Base-by-base conservation (phyloP, 2,113 vertebrate species). In the Bolborhynchus lineola region DNA sequence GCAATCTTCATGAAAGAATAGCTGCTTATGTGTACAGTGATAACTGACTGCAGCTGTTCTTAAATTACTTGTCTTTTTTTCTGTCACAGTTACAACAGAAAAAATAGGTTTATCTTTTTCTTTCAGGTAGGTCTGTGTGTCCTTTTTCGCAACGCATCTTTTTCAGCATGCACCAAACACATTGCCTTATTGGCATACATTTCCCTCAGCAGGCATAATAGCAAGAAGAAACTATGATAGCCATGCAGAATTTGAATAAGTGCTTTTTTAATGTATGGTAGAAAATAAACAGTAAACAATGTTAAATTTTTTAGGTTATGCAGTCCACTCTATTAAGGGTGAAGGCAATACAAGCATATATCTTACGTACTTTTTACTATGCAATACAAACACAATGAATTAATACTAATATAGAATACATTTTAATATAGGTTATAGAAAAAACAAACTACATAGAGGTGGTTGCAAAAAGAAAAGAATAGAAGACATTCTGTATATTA, bases 121-220 rank as follows among this genome's bases (percentile, higher is more conserved):
- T 79, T 88, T 96, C 95, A 92, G 83, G 31, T 69, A 84, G 33
- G 65, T 74, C 26, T 82, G 15, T 69, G 52, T 67, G 37, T 35
- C 49, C 29, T 85, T 87, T 95, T 82, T 42, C 1, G 5, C 29
- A 75, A 75, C 46, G 35, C 47, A 69, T 67, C n/a, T 28, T 75
- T 93, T 96, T 86, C 86, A 82, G 49, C 21, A 25, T 19, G 44
- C 16, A 89, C 53, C 69, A 81, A 95, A 89, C 87, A 95, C 28
- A 76, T 86, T 93, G 88, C 14, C 3, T 81, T 86, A 78, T 60
- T 94, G 74, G 80, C 82, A 93, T 77, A 35, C 7, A 0, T 82
- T 94, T 72, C 10, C 44, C 47, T 83, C 80, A 63, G n/a, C 53
- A 92, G 82, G 33, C n/a, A 88, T 37, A 57, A 70, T n/a, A 96